Evolutionary conservation across 1,140 invertebrate genomes (phyloP).

Genomic region (Bombyx mandarina): DNA sequence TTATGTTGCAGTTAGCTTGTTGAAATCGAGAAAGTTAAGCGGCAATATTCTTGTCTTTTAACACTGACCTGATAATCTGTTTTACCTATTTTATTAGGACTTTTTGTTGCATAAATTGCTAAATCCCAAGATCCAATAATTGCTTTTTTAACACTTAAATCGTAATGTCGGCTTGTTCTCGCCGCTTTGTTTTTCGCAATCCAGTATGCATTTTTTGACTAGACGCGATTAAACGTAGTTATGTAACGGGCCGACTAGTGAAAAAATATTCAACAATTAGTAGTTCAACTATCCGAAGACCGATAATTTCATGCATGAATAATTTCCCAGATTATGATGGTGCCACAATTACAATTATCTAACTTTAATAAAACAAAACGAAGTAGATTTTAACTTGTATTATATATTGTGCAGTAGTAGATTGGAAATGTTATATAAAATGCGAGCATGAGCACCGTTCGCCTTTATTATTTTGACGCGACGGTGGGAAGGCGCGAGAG

Average conservation of each 20-base stretch:
- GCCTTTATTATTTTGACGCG: conserved; percentile 36
- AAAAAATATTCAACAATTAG: conserved; percentile 15
- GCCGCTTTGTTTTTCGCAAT: neutral
- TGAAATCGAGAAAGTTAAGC: no score
- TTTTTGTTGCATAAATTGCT: no score
- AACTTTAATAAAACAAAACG: conserved; percentile 48
- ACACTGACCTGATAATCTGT: no score
- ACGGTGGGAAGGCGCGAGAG: conserved; percentile 25
- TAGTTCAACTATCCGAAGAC: conserved; percentile 13
- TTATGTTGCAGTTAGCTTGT: no score
- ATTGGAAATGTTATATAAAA: conserved; percentile 52
- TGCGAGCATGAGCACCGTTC: conserved; percentile 30
- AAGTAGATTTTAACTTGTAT: conserved; percentile 31
- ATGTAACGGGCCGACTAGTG: conserved; percentile 13
- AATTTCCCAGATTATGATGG: conserved; percentile 31
- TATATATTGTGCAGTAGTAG: conserved; percentile 34
- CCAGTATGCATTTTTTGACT: conserved; percentile 3
- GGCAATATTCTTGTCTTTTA: no score
- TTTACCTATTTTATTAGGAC: no score
- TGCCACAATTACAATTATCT: conserved; percentile 39
- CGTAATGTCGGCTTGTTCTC: no score
- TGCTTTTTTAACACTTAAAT: no score
- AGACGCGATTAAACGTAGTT: neutral
- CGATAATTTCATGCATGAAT: conserved; percentile 38
- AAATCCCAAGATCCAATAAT: no score